phyloP scores from a whole-genome alignment of 2,888 invertebrate species.

The Blastobasis lacticolella region DNA sequence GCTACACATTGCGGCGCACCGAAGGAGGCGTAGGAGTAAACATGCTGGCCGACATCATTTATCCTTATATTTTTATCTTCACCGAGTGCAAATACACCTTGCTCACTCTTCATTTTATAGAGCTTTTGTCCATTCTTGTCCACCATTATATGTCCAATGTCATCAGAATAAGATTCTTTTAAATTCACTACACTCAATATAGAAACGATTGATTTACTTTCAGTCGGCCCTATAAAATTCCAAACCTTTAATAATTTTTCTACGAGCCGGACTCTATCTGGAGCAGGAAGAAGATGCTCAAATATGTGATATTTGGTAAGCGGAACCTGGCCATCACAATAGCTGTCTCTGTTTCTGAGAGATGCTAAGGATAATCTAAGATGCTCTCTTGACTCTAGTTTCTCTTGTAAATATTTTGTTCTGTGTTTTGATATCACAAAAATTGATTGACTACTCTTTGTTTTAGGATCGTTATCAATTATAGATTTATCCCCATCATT shows the following conservation, averaged over 20 bases:
- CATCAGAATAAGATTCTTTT: slow-evolving; percentile 25
- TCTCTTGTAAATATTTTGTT: slow-evolving; percentile 28
- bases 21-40: slow-evolving; percentile 25
- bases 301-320: slow-evolving; percentile 19
- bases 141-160: slow-evolving; percentile 22
- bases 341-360: slow-evolving; percentile 14
- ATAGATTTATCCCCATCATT: too few species aligned
- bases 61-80: slow-evolving; percentile 2
- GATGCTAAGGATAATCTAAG: slow-evolving; percentile 19
- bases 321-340: background rate
- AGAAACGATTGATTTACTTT: slow-evolving; percentile 25
- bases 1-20: slow-evolving; percentile 18
- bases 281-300: slow-evolving; percentile 26
- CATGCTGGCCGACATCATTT: slow-evolving; percentile 22
- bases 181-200: slow-evolving; percentile 25
- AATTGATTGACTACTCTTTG: too few species aligned
- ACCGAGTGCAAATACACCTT: background rate
- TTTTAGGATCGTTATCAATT: too few species aligned
- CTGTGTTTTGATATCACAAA: slow-evolving; percentile 18
- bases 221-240: slow-evolving; percentile 14
- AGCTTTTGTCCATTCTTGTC: slow-evolving; percentile 31
- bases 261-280: slow-evolving; percentile 25
- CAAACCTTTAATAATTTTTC: slow-evolving; percentile 25
- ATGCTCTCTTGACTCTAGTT: slow-evolving; percentile 26
- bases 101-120: slow-evolving; percentile 17